Evolutionary conservation across 2,888 invertebrate genomes (phyloP), one percentile per base, ranked within the genome.

Genomic region (Saturnia pavonia): DNA sequence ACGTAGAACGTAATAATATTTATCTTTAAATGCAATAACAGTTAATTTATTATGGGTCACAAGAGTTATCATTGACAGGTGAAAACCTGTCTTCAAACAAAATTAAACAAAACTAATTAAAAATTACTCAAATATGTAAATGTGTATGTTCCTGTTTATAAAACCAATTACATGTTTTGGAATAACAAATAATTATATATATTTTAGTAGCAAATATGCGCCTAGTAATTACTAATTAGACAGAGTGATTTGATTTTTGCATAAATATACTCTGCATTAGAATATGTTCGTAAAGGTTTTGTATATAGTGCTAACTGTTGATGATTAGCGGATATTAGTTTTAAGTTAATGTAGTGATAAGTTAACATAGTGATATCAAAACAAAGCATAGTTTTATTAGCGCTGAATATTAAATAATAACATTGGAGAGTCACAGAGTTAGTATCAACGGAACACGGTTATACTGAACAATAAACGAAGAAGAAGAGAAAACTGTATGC

Each of bases 221-320:
- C 57, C 57, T 25, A 60, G 27, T 60, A 60, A 60, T 60, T 60
- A 60, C 57, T 27, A 27, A 60, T 51, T 51, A 51, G 16, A 43
- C 43, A 43, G 9, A 51, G 12, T 11, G 22, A n/a, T 54, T 22
- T 22, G 11, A 60, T 60, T 7, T 14, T 27, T 27, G 27, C 57
- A 60, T 27, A 60, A 60, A 60, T 14, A 60, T 27, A 60, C 12
- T 60, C 14, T 25, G 57, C 22, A 54, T 11, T 60, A 60, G 27
- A 27, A 60, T 3, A 60, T 27, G 3, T 27, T 27, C 57, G 57
- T 27, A 14, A 14, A 27, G 12, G 14, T 14, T 60, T 60, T 60
- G 25, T 54, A 22, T 22, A 2, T 22, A 54, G 57, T 27, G 27
- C 12, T 60, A 14, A 60, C 27, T 27, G 4, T 60, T 27, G 14